Percentiles rank a stretch among this genome's conserved stretches.
Evolutionary conservation across 2,797 vertebrate species (phyloP).

Genomic region (Takifugu rubripes): DNA sequence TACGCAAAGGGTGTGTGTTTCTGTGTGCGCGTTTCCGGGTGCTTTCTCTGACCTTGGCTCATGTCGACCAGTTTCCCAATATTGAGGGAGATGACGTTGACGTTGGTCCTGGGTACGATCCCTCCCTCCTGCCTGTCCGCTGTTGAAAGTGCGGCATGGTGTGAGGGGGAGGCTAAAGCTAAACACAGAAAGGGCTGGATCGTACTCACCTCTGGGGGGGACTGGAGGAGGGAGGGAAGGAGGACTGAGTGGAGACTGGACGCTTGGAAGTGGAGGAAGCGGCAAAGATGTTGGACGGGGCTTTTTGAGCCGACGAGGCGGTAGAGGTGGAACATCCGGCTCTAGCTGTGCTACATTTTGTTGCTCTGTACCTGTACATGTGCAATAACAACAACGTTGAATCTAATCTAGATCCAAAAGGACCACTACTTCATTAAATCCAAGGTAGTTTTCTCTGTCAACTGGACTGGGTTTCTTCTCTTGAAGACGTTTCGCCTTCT

Average conservation of each 20-base stretch:
- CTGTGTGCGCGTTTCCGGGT: not conserved
- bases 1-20: not conserved
- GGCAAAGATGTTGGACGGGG: slow-evolving; percentile 31
- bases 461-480: no score
- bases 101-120: slow-evolving; percentile 51
- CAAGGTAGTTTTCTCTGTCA: no score
- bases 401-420: no score
- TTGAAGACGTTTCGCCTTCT: no score
- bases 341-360: no score
- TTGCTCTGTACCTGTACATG: no score
- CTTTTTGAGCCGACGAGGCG: slow-evolving; percentile 42
- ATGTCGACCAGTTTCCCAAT: slow-evolving; percentile 67
- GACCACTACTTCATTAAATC: no score
- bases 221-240: slow-evolving; percentile 58
- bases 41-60: slow-evolving; percentile 47
- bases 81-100: slow-evolving; percentile 69
- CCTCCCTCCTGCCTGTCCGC: slow-evolving; percentile 37
- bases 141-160: slow-evolving; percentile 18
- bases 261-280: slow-evolving; percentile 22
- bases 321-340: slow-evolving; percentile 38
- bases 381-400: no score
- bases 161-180: not conserved
- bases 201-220: slow-evolving; percentile 65
- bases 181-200: no score
- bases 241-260: slow-evolving; percentile 1